Evolutionary conservation across 2,797 vertebrate genomes (phyloP).

Genomic region (Enteromius mattozi): DNA sequence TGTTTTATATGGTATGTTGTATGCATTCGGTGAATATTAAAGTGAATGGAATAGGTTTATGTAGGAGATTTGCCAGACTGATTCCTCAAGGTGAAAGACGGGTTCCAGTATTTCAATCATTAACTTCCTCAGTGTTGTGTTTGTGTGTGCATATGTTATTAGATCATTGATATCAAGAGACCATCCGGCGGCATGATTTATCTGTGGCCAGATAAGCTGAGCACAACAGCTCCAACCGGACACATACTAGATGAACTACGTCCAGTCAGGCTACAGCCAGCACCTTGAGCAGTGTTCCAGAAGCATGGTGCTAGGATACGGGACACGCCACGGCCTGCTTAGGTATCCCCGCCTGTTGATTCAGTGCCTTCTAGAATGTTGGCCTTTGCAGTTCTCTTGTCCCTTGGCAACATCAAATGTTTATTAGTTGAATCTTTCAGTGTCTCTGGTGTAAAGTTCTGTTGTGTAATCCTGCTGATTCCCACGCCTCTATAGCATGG

Average conservation of each 20-base stretch:
- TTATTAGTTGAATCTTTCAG: conserved; percentile 31
- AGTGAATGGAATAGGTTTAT: not conserved
- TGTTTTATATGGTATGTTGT: not conserved
- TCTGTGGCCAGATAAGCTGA: not conserved
- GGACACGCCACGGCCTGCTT: conserved; percentile 36
- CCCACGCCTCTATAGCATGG: conserved; percentile 20
- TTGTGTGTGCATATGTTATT: conserved; percentile 41
- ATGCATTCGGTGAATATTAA: not conserved
- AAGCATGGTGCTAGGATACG: conserved; percentile 42
- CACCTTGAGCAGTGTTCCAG: conserved; percentile 42
- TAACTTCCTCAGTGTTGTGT: conserved; percentile 7
- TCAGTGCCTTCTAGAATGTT: conserved; percentile 39
- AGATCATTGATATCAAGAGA: not conserved
- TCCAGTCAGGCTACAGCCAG: conserved; percentile 36
- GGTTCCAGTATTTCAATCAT: conserved; percentile 4
- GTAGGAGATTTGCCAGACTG: not conserved
- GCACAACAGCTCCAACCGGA: not conserved
- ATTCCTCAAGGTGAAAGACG: not conserved
- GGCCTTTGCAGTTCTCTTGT: conserved; percentile 22
- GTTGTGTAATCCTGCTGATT: conserved; percentile 13
- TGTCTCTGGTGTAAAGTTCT: conserved; percentile 9
- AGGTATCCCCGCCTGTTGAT: conserved; percentile 39
- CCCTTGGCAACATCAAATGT: conserved; percentile 45
- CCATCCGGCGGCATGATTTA: not conserved
- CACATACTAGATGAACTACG: not conserved